Conservation (phyloP, 1,140 invertebrate genomes). For the Temnothorax curvispinosus region DNA sequence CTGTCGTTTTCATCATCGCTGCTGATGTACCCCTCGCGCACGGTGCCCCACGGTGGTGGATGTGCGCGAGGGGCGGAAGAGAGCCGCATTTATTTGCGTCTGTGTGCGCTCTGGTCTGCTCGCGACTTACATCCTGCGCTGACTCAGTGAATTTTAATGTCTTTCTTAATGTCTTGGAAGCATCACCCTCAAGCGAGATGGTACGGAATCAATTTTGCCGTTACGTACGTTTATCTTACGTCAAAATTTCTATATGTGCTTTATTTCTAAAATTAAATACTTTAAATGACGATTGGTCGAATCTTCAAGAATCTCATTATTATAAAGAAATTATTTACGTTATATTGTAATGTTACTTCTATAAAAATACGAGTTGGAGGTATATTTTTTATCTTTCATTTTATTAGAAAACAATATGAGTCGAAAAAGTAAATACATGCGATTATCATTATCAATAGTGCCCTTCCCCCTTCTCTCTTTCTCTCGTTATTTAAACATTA, state of each 20-base stretch:
- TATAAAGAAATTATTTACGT: constrained; percentile 1
- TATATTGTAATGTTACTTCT: neutral
- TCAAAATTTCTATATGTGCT: neutral
- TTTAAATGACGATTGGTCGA: neutral
- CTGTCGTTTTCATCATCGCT: constrained; percentile 51
- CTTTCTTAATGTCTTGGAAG: neutral
- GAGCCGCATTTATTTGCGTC: constrained; percentile 48
- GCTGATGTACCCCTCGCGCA: constrained; percentile 9
- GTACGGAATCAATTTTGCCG: neutral
- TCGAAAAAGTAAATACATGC: neutral
- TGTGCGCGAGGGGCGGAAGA: neutral
- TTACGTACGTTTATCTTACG: neutral
- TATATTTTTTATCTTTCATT: neutral
- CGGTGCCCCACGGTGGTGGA: neutral
- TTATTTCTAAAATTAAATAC: neutral
- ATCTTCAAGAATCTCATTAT: neutral
- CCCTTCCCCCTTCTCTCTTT: neutral
- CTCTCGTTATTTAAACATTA: neutral
- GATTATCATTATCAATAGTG: neutral
- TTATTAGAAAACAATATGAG: neutral
- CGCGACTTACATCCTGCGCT: constrained; percentile 37
- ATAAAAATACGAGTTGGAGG: neutral
- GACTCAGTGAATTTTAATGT: constrained; percentile 16
- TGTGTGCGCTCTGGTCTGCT: neutral
- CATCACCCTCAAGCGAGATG: no score